Conservation (phyloP, 2,888 invertebrate species). For the Pyrochroa serraticornis region DNA sequence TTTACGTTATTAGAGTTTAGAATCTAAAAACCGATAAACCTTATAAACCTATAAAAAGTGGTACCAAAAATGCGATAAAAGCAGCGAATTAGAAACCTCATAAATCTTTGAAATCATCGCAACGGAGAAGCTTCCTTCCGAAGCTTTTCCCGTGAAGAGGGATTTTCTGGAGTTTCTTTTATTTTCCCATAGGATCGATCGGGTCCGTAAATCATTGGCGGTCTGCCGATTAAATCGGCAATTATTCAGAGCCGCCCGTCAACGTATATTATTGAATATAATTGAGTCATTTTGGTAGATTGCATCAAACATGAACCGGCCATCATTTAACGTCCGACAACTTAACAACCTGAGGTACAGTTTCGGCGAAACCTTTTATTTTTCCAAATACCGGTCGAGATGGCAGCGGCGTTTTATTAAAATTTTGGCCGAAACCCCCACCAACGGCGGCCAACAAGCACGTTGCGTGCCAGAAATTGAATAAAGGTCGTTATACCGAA, state of each 20-base stretch:
- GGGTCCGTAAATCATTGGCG: neutral
- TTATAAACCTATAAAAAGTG: too few relatives aligned
- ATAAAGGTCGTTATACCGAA: conserved; percentile 20
- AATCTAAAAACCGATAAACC: too few relatives aligned
- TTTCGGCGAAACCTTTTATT: conserved; percentile 19
- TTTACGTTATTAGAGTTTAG: too few relatives aligned
- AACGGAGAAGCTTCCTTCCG: too few relatives aligned
- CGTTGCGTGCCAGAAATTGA: conserved; percentile 24
- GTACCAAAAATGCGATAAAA: too few relatives aligned
- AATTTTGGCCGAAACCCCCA: conserved; percentile 2
- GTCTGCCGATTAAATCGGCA: conserved; percentile 20
- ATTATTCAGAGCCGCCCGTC: conserved; percentile 20
- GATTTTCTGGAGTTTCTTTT: too few relatives aligned
- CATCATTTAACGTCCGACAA: conserved; percentile 29
- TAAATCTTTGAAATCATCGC: too few relatives aligned
- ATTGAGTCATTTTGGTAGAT: conserved; percentile 32
- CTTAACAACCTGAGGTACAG: conserved; percentile 29
- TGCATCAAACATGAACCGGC: conserved; percentile 31
- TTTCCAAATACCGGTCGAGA: conserved; percentile 22
- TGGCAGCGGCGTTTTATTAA: conserved; percentile 16
- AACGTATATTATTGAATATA: conserved; percentile 29
- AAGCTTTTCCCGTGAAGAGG: too few relatives aligned
- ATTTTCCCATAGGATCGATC: too few relatives aligned
- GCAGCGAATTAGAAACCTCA: too few relatives aligned
- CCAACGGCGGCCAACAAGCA: neutral